A percentile compares a stretch with the other conserved stretches of the same genome.
Conservation (phyloP, 2,113 vertebrate genomes). For the Eubucco bourcierii region DNA sequence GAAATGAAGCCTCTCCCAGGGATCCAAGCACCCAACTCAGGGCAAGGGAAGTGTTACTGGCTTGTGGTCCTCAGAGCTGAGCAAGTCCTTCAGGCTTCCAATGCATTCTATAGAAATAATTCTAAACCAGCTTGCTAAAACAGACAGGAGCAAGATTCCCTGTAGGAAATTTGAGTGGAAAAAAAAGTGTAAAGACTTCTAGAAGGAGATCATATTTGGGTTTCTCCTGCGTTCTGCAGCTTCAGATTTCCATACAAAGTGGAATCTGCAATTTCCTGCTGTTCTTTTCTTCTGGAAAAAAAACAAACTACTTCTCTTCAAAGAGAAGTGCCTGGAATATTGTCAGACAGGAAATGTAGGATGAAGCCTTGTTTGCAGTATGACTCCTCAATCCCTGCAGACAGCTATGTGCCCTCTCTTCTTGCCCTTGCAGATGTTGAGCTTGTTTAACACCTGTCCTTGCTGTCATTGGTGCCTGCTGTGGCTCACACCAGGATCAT, state of each 20-base stretch:
- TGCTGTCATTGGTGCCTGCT: not conserved
- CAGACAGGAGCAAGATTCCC: not conserved
- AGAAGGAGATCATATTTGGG: not conserved
- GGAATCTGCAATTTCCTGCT: slow-evolving; percentile 20
- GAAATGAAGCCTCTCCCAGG: not conserved
- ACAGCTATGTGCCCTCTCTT: not conserved
- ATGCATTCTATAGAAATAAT: not conserved
- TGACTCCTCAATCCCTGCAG: not conserved
- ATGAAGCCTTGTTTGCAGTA: not conserved
- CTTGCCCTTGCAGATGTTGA: rapidly evolving
- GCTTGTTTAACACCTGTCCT: not conserved
- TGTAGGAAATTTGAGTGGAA: not conserved
- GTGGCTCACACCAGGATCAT: not conserved
- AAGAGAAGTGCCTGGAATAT: not conserved
- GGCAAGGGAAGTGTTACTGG: not conserved
- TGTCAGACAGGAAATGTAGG: not conserved
- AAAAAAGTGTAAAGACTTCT: not conserved
- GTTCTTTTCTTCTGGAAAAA: slow-evolving; percentile 18
- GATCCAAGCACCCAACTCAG: not conserved
- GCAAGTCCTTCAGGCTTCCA: not conserved
- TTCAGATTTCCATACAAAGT: slow-evolving; percentile 7
- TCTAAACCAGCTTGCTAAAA: not conserved
- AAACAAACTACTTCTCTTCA: not conserved
- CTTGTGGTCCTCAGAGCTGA: not conserved
- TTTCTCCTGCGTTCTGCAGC: not conserved